Conservation (phyloP, 1,140 invertebrate genomes). For the Parasteatoda tepidariorum region DNA sequence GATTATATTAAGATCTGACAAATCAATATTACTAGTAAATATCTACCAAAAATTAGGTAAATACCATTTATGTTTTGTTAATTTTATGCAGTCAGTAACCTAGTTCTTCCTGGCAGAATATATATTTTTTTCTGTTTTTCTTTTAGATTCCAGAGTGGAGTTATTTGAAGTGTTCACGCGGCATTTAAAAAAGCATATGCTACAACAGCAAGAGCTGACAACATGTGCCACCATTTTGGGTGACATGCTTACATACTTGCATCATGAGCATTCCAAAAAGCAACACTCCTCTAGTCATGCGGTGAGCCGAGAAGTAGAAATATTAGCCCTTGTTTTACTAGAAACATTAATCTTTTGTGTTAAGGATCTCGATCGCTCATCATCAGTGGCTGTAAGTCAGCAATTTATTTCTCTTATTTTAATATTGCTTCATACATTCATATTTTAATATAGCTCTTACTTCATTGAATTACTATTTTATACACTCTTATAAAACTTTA, state of each 20-base stretch:
- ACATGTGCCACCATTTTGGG: conserved; percentile 89
- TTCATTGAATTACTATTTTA: too few relatives aligned
- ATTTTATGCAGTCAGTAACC: too few relatives aligned
- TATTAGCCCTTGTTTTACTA: conserved; percentile 41
- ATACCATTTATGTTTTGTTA: too few relatives aligned
- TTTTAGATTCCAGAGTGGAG: conserved; percentile 77
- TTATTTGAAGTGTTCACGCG: conserved; percentile 75
- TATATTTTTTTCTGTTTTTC: too few relatives aligned
- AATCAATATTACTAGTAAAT: too few relatives aligned
- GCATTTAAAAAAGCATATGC: conserved; percentile 85
- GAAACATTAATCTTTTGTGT: conserved; percentile 55
- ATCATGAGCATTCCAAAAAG: not conserved
- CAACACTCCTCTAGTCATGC: not conserved
- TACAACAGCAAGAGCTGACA: conserved; percentile 81
- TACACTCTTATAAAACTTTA: too few relatives aligned
- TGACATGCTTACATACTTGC: conserved; percentile 83
- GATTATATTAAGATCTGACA: too few relatives aligned
- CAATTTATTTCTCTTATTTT: too few relatives aligned
- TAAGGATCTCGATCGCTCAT: conserved; percentile 49
- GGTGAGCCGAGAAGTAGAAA: conserved; percentile 58
- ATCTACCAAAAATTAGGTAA: too few relatives aligned
- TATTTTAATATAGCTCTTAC: too few relatives aligned
- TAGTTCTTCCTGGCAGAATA: too few relatives aligned
- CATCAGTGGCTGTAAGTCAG: conserved; percentile 35
- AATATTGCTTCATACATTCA: too few relatives aligned